A percentile compares a stretch with the other conserved stretches of the same genome.
These are phyloP conservation scores for Hoplodrina ambigua DNA, from an alignment of 2,888 invertebrate species.

Conservation along the genomic window DNA sequence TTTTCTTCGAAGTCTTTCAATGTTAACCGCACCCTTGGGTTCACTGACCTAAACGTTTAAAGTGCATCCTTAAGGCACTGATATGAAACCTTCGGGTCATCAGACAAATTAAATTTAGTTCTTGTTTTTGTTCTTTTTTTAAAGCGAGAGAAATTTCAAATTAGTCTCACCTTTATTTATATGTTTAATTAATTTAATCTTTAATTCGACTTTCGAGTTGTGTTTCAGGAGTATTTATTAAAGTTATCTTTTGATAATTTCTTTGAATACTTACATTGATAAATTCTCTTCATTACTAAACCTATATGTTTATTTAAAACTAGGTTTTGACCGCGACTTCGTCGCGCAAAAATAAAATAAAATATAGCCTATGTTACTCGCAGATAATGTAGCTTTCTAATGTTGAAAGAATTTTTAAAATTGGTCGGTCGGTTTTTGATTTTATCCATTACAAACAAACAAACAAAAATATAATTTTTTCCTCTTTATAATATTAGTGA, in stretches of 20 bases:
- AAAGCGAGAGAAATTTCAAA: conserved; percentile 28
- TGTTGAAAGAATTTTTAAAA: no score
- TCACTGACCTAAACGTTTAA: conserved; percentile 24
- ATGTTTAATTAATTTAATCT: neutral
- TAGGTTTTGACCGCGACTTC: no score
- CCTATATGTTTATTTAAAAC: no score
- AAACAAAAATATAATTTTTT: no score
- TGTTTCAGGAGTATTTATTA: neutral
- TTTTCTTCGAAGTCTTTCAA: neutral
- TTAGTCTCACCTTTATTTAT: conserved; percentile 47
- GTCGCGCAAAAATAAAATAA: no score
- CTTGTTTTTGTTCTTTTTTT: conserved; percentile 42
- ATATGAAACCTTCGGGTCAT: conserved; percentile 37
- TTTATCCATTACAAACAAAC: no score
- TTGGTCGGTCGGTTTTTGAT: no score
- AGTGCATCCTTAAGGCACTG: conserved; percentile 12
- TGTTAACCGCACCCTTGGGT: neutral
- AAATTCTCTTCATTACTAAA: no score
- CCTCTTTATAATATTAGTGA: no score
- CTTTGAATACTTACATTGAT: neutral
- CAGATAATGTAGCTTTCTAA: no score
- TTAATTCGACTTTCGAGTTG: conserved; percentile 2
- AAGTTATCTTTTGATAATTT: neutral
- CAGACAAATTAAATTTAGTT: conserved; percentile 40
- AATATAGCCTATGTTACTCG: no score